Percentiles rank a stretch among this genome's conserved stretches.
These are phyloP conservation scores for Nettapus auritus DNA, from an alignment of 2,113 vertebrate species.

Conservation along the genomic window DNA sequence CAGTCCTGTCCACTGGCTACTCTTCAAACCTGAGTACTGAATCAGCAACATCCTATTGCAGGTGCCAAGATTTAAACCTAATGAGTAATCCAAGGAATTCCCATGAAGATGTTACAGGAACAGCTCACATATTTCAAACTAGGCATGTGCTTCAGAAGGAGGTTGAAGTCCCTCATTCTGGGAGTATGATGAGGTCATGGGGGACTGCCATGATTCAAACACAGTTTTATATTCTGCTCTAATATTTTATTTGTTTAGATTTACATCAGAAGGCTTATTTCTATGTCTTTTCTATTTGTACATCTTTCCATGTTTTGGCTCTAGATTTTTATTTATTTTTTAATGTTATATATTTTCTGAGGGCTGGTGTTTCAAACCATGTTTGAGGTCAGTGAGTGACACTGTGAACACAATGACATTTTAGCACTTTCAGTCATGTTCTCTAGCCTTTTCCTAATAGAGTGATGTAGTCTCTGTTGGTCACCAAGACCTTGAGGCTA, in stretches of 20 bases:
- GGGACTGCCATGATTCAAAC: neutral
- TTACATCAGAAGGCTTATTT: neutral
- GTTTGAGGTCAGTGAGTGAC: neutral
- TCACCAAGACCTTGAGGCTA: conserved; percentile 33
- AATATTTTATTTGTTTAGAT: neutral
- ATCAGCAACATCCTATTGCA: neutral
- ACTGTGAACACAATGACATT: neutral
- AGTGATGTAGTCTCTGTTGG: conserved; percentile 12
- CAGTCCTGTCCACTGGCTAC: neutral
- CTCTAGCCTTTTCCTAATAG: conserved; percentile 15
- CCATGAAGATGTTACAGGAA: neutral
- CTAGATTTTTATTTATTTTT: neutral
- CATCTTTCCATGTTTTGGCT: neutral
- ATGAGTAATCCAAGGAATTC: neutral
- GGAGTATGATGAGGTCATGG: neutral
- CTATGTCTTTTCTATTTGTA: neutral
- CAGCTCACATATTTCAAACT: neutral
- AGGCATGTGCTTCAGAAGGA: neutral
- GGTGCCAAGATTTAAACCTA: neutral
- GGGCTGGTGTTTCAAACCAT: neutral
- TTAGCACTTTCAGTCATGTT: conserved; percentile 31
- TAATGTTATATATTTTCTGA: neutral
- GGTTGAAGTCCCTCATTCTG: neutral
- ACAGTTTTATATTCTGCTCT: neutral
- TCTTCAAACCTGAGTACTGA: neutral